phyloP scores from a whole-genome alignment of 1,140 invertebrate species.

The Rhyacophila brunnea region DNA sequence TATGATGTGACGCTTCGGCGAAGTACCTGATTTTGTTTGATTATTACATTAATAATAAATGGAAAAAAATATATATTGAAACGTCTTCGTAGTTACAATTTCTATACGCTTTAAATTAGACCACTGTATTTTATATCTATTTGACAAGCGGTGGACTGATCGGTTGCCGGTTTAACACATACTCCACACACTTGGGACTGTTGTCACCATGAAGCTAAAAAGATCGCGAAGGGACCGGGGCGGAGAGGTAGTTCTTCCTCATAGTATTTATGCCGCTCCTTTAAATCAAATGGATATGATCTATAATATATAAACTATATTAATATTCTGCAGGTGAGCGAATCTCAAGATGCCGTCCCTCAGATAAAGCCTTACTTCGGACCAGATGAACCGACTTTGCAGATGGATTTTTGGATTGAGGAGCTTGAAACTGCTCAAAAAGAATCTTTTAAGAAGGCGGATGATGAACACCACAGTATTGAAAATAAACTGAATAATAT shows the following conservation, averaged over 20 bases:
- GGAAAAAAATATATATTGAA: too few species aligned
- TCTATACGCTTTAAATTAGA: too few species aligned
- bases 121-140: too few species aligned
- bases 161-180: too few species aligned
- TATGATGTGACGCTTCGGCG: too few species aligned
- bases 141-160: too few species aligned
- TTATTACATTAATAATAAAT: too few species aligned
- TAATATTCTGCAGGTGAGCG: constrained; percentile 5
- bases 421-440: constrained; percentile 64
- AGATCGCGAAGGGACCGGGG: constrained; percentile 15
- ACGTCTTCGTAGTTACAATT: too few species aligned
- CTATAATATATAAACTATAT: background rate
- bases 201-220: constrained; percentile 16
- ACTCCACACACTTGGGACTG: too few species aligned
- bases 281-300: background rate
- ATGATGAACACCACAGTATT: constrained; percentile 61
- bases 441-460: constrained; percentile 52
- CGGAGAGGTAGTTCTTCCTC: constrained; percentile 5
- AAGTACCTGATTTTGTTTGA: too few species aligned
- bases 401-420: constrained; percentile 67
- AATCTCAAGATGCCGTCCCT: background rate
- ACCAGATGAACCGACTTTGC: constrained; percentile 56
- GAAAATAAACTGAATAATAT: constrained; percentile 57
- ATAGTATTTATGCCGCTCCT: background rate
- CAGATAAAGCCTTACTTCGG: constrained; percentile 42